These are phyloP conservation scores for Raja brachyura DNA, from an alignment of 2,113 vertebrate species.

Conservation along the genomic window DNA sequence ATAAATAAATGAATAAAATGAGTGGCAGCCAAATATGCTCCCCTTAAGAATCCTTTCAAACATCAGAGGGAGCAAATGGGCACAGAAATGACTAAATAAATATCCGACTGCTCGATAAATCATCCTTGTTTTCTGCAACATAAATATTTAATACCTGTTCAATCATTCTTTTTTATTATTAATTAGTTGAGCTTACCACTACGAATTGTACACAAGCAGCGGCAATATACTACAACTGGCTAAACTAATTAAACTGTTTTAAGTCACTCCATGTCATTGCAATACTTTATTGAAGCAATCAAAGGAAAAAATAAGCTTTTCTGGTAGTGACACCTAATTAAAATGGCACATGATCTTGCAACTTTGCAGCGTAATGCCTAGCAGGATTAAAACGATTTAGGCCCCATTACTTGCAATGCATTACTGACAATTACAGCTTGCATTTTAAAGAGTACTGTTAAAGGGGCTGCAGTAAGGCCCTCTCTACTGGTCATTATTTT, in stretches of 20 bases:
- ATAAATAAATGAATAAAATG: background rate
- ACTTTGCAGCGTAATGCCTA: background rate
- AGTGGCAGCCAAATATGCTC: background rate
- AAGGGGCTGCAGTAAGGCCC: conserved; percentile 46
- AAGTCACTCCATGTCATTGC: background rate
- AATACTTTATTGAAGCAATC: background rate
- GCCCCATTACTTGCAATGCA: background rate
- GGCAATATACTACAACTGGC: background rate
- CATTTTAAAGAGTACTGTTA: conserved; percentile 45
- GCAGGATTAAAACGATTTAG: conserved; percentile 42
- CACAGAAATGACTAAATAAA: background rate
- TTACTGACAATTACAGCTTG: background rate
- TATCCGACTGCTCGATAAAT: conserved; percentile 12
- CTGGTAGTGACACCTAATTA: background rate
- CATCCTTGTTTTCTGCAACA: conserved; percentile 20
- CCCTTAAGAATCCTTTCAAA: background rate
- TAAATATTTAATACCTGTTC: conserved; percentile 23
- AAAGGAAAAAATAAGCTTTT: background rate
- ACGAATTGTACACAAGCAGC: background rate
- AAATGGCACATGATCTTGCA: background rate
- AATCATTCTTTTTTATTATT: conserved; percentile 26
- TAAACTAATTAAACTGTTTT: conserved; percentile 21
- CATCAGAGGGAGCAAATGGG: background rate
- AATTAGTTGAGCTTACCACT: conserved; percentile 11
- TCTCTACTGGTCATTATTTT: conserved; percentile 44